A percentile compares a stretch with the other conserved stretches of the same genome.
These are phyloP conservation scores for Chaetorhynchus papuensis DNA, from an alignment of 2,113 vertebrate species.

Conservation along the genomic window DNA sequence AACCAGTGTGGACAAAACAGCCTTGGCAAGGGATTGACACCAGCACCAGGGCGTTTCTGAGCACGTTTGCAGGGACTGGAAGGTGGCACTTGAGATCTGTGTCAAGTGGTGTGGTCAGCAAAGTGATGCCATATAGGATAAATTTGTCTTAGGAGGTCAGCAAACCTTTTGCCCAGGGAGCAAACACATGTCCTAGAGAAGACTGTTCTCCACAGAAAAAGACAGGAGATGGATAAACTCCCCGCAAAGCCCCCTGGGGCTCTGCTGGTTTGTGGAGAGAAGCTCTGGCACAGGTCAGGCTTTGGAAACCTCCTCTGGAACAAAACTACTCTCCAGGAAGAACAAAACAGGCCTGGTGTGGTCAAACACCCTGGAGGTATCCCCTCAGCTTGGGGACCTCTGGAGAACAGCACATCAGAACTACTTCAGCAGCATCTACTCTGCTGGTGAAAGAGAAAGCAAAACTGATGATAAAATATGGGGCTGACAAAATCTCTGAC, in stretches of 20 bases:
- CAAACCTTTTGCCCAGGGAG: not conserved
- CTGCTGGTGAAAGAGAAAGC: not conserved
- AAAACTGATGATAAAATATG: not conserved
- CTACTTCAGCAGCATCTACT: not conserved
- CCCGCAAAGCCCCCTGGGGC: slow-evolving; percentile 23
- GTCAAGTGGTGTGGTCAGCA: not conserved
- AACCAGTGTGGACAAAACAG: not conserved
- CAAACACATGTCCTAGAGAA: fast-evolving
- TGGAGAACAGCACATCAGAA: not conserved
- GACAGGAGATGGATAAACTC: not conserved
- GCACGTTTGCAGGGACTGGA: not conserved
- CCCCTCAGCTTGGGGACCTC: slow-evolving; percentile 42
- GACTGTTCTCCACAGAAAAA: not conserved
- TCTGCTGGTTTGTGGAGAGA: slow-evolving; percentile 57
- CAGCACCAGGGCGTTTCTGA: not conserved
- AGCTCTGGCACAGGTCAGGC: slow-evolving; percentile 66
- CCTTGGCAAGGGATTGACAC: fast-evolving
- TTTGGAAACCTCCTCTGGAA: slow-evolving; percentile 80
- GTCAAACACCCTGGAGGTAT: not conserved
- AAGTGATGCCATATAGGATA: not conserved
- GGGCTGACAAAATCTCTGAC: not conserved
- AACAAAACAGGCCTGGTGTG: not conserved
- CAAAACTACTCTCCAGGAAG: slow-evolving; percentile 43
- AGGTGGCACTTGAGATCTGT: not conserved
- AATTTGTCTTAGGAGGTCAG: not conserved